These are phyloP conservation scores for Melanostigma gelatinosum DNA, from an alignment of 2,113 vertebrate species.

Conservation along the genomic window DNA sequence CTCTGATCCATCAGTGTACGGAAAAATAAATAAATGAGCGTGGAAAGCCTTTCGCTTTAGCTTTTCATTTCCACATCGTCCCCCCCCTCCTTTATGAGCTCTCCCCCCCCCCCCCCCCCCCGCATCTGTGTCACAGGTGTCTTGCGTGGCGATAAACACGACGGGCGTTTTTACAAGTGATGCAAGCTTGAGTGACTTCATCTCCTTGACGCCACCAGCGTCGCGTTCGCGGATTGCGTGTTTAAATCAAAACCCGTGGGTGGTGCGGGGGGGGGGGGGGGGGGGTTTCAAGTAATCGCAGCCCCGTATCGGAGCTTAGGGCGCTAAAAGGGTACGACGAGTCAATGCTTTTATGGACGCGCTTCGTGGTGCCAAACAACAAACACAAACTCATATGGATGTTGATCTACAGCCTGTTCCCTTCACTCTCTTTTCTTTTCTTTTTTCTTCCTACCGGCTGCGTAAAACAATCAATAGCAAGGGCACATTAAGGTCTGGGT, in stretches of 20 bases:
- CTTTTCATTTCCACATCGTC: slow-evolving; percentile 45
- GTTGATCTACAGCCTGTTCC: slow-evolving; percentile 77
- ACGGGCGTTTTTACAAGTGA: slow-evolving; percentile 55
- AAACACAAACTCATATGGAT: slow-evolving; percentile 73
- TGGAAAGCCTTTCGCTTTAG: slow-evolving; percentile 41
- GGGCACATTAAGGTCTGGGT: slow-evolving; percentile 80
- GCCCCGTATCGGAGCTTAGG: slow-evolving; percentile 45
- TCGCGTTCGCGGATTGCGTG: slow-evolving; percentile 48
- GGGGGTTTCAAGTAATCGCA: slow-evolving; percentile 60
- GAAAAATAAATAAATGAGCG: neutral
- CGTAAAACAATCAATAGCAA: slow-evolving; percentile 82
- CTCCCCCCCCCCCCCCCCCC: slow-evolving; percentile 44
- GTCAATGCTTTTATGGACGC: slow-evolving; percentile 75
- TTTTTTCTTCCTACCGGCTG: slow-evolving; percentile 33
- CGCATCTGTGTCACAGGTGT: slow-evolving; percentile 71
- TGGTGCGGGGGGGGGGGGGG: too few species aligned
- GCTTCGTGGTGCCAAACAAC: slow-evolving; percentile 72
- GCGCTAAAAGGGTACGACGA: slow-evolving; percentile 70
- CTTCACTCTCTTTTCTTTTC: slow-evolving; percentile 21
- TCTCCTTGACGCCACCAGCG: slow-evolving; percentile 52
- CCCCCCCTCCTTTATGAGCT: slow-evolving; percentile 55
- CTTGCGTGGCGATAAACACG: slow-evolving; percentile 65
- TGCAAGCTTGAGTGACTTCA: slow-evolving; percentile 73
- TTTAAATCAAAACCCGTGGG: slow-evolving; percentile 46
- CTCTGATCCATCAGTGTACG: neutral